Percentiles rank a stretch among this genome's conserved stretches.
phyloP scores from a whole-genome alignment of 1,140 invertebrate species.

The Popillia japonica region DNA sequence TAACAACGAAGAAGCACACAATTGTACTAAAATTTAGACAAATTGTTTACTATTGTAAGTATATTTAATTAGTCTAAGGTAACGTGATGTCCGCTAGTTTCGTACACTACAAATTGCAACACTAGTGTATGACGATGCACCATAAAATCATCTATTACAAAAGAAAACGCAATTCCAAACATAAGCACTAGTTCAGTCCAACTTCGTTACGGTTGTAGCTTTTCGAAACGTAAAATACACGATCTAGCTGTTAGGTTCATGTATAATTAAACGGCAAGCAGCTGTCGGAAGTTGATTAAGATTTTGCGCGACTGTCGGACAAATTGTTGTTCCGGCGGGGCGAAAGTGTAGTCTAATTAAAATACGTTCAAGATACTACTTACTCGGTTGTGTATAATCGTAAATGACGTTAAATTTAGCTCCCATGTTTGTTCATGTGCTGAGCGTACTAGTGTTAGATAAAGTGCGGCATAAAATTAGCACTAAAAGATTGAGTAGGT shows the following conservation, averaged over 20 bases:
- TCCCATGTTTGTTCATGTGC: conserved; percentile 20
- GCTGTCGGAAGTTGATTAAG: conserved; percentile 33
- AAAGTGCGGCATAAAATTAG: background rate
- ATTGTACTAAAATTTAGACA: too few relatives aligned
- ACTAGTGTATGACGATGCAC: too few relatives aligned
- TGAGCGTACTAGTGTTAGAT: background rate
- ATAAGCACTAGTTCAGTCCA: too few relatives aligned
- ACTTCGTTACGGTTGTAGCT: background rate
- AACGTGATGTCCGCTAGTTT: too few relatives aligned
- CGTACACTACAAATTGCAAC: too few relatives aligned
- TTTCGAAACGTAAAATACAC: background rate
- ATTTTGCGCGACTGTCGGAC: conserved; percentile 1
- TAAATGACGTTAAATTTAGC: conserved; percentile 15
- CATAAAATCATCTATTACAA: too few relatives aligned
- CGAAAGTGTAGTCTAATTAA: conserved; percentile 30
- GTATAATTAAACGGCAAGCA: conserved; percentile 25
- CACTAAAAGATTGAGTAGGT: conserved; percentile 12
- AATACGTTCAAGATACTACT: conserved; percentile 6
- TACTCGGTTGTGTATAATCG: conserved; percentile 19
- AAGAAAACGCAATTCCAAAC: too few relatives aligned
- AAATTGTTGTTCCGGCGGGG: background rate
- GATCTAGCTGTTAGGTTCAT: background rate
- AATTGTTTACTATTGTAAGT: too few relatives aligned
- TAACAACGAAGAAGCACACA: too few relatives aligned
- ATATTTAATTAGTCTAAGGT: too few relatives aligned